Evolutionary conservation across 2,888 invertebrate species (phyloP).

Genomic region (Camponotus fellah): DNA sequence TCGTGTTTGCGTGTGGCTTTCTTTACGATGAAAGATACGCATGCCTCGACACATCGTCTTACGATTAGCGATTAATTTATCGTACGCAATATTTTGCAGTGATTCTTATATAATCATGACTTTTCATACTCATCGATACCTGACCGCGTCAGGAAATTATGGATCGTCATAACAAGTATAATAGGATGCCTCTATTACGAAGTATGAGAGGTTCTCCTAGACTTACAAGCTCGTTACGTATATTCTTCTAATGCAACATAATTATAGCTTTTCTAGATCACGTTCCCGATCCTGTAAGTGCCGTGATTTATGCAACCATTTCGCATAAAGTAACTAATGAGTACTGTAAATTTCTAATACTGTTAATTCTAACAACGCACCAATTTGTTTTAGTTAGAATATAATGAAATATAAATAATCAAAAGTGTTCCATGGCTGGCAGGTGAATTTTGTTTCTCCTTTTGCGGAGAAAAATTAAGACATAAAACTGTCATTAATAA

Average conservation of each 20-base stretch:
- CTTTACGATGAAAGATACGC: constrained; percentile 60
- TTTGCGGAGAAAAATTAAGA: neutral
- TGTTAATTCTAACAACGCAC: neutral
- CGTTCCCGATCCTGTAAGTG: constrained; percentile 15
- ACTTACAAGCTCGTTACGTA: neutral
- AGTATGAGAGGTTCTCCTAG: constrained; percentile 4
- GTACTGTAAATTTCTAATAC: neutral
- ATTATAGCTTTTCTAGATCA: constrained; percentile 27
- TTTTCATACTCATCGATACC: neutral
- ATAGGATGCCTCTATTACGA: neutral
- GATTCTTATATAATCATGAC: constrained; percentile 14
- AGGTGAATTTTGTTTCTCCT: neutral
- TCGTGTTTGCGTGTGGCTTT: constrained; percentile 57
- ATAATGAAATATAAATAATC: neutral
- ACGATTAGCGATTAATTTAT: constrained; percentile 63
- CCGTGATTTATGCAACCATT: neutral
- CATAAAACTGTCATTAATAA: neutral
- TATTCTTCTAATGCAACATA: constrained; percentile 23
- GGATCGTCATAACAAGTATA: constrained; percentile 11
- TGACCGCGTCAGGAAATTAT: constrained; percentile 19
- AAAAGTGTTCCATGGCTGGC: neutral
- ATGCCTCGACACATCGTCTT: constrained; percentile 62
- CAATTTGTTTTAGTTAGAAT: neutral
- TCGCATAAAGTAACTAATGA: neutral
- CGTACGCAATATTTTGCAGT: neutral